A percentile compares a stretch with the other conserved stretches of the same genome.
Evolutionary conservation across 2,113 vertebrate genomes (phyloP).

Genomic region (Plotosus lineatus): DNA sequence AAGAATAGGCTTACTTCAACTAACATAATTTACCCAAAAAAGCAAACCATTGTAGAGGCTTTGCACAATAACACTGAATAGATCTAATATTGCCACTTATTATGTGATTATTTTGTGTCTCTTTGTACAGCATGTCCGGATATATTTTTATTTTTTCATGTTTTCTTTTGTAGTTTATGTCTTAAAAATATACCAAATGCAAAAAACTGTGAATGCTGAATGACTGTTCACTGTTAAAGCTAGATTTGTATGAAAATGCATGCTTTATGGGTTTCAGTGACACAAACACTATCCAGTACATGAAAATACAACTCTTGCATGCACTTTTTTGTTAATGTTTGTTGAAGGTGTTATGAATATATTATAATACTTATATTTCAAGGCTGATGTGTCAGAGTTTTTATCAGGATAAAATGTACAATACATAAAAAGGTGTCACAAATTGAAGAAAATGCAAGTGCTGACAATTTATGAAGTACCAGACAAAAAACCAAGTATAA

Average conservation of each 20-base stretch:
- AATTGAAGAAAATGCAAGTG: no score
- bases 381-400: not conserved
- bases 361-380: not conserved
- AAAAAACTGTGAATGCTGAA: not conserved
- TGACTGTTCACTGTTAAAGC: not conserved
- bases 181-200: slow-evolving; percentile 12
- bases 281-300: not conserved
- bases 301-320: not conserved
- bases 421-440: no score
- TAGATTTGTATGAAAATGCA: slow-evolving; percentile 4
- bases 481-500: no score
- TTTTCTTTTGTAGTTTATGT: slow-evolving; percentile 15
- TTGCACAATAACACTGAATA: slow-evolving; percentile 53
- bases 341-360: not conserved
- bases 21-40: slow-evolving; percentile 49
- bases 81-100: slow-evolving; percentile 39
- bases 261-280: not conserved
- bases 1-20: slow-evolving; percentile 52
- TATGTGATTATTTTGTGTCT: slow-evolving; percentile 51
- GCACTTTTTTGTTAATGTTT: not conserved
- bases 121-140: slow-evolving; percentile 1
- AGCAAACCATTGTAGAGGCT: slow-evolving; percentile 50
- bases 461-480: no score
- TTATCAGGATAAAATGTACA: not conserved
- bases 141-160: not conserved